Base-by-base conservation (phyloP, 2,888 invertebrate genomes). In the Zygaena filipendulae region DNA sequence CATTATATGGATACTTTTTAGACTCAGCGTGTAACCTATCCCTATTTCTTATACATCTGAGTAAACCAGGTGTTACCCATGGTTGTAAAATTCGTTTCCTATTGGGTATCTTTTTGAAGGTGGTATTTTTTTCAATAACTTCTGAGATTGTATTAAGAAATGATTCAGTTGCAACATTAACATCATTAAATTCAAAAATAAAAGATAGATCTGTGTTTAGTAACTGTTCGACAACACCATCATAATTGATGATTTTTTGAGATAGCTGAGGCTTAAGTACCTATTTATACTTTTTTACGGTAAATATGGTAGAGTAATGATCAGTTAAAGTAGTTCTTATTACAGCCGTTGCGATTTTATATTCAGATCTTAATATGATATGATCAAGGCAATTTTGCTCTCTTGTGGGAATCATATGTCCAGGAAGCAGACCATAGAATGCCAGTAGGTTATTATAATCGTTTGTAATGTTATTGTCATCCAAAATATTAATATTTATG, bases 341-440 rank as follows among this genome's bases (percentile, higher is more conserved):
- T 4, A 23, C 28, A 16, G 16, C 23, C n/a, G 19, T 12, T n/a
- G 18, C 11, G 3, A 26, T 19, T 10, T 12, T 4, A 11, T 22
- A 16, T n/a, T 3, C 18, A 4, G 26, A 12, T 26, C 26, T 30
- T n/a, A 30, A 11, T 20, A 31, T 31, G 13, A 23, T 13, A 12
- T 22, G 27, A 21, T 27, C 27, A 2, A 27, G 22, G 5, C 27
- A 27, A 11, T 31, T 31, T 3, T 20, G 14, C 1, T 23, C 16
- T 23, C 27, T 19, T 7, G 26, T 31, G 8, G 31, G 31, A 12
- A 18, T 27, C 8, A 18, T 13, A 13, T 31, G 31, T 20, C 14
- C 27, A 13, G 31, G 26, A 11, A 31, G 9, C n/a, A 27, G 5
- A 2, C 31, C 31, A 3, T 27, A 11, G 13, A 27, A 27, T 2